A percentile compares a stretch with the other conserved stretches of the same genome.
Evolutionary conservation across 2,113 vertebrate species (phyloP).

Genomic region (Sorex araneus): DNA sequence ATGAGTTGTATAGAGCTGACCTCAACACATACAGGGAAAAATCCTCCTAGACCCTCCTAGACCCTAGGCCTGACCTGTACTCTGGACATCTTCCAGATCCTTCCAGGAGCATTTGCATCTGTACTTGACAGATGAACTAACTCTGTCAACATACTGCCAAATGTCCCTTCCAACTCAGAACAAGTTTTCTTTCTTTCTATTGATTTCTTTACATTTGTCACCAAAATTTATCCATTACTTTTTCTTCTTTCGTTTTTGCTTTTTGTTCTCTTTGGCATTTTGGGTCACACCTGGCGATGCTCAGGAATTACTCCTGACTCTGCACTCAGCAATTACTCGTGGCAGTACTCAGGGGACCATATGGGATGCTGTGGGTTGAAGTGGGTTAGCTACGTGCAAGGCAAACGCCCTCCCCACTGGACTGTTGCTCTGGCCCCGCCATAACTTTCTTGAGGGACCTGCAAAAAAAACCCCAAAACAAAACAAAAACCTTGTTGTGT

Average conservation of each 20-base stretch:
- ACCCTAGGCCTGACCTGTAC: background rate
- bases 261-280: no score
- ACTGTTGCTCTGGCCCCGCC: background rate
- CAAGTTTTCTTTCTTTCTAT: slow-evolving; percentile 41
- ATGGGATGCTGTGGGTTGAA: no score
- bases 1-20: background rate
- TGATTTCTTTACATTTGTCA: slow-evolving; percentile 31
- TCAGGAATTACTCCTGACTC: no score
- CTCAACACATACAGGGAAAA: background rate
- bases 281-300: no score
- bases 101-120: background rate
- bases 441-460: slow-evolving; percentile 30
- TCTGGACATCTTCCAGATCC: background rate
- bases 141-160: background rate
- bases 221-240: slow-evolving; percentile 59
- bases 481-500: background rate
- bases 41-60: background rate
- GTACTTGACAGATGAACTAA: slow-evolving; percentile 21
- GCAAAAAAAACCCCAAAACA: background rate
- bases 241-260: no score
- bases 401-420: no score
- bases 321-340: no score
- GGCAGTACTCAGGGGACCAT: no score
- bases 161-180: slow-evolving; percentile 30
- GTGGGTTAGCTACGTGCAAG: no score